Evolutionary conservation across 2,113 vertebrate species (phyloP).

Genomic region (Redunca redunca): DNA sequence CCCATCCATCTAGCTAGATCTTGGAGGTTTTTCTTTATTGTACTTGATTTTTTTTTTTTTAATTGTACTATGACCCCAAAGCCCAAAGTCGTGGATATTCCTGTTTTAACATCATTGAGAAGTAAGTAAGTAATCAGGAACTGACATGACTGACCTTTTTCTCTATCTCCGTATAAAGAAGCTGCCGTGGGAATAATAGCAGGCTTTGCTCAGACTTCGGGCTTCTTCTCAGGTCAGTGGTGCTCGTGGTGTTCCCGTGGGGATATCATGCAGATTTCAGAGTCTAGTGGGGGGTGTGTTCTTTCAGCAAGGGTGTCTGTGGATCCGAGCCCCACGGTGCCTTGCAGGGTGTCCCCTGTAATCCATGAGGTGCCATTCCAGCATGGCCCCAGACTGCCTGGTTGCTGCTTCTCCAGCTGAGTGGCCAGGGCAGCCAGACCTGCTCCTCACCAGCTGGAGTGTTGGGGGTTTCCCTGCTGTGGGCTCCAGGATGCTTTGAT

Average conservation of each 20-base stretch:
- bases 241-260: rapidly evolving
- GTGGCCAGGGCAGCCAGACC: not conserved
- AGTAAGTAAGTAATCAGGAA: not conserved
- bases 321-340: rapidly evolving
- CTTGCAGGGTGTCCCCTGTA: not conserved
- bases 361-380: not conserved
- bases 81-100: not conserved
- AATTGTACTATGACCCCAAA: not conserved
- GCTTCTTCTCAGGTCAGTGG: too few species aligned
- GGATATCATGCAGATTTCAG: not conserved
- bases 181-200: not conserved
- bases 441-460: not conserved
- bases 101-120: not conserved
- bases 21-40: not conserved
- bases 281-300: not conserved
- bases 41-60: conserved; percentile 21
- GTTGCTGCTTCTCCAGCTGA: not conserved
- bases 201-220: not conserved
- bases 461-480: not conserved
- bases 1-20: not conserved
- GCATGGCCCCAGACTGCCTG: rapidly evolving
- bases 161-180: not conserved
- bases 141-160: not conserved
- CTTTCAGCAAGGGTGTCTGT: too few species aligned
- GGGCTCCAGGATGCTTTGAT: not conserved